Percentiles rank a stretch among this genome's conserved stretches.
Evolutionary conservation across 2,888 invertebrate genomes (phyloP).

Genomic region (Kryphioiulus occultus): DNA sequence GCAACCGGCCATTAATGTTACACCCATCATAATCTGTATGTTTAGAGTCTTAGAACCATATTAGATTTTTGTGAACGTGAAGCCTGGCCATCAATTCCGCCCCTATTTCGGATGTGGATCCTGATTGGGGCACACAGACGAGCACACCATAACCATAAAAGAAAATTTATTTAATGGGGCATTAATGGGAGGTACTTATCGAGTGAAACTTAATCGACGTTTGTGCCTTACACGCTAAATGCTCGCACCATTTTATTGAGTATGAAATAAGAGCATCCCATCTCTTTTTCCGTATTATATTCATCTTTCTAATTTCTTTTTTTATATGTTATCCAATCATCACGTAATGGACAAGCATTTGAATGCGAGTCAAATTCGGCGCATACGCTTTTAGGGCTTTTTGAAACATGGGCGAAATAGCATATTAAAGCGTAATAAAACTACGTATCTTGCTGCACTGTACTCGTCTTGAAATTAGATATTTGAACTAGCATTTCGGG

Average conservation of each 20-base stretch:
- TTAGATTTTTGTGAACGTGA: neutral
- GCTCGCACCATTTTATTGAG: neutral
- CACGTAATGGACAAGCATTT: neutral
- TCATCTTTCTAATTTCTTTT: slow-evolving; percentile 5
- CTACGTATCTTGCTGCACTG: neutral
- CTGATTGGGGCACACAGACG: neutral
- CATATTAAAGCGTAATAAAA: neutral
- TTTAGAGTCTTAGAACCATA: neutral
- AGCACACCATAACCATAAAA: neutral
- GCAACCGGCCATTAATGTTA: neutral
- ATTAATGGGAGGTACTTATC: slow-evolving; percentile 4
- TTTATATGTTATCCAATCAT: neutral
- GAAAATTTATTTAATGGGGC: neutral
- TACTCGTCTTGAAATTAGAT: neutral
- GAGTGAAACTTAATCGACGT: slow-evolving; percentile 4
- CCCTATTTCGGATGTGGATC: neutral
- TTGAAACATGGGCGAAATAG: neutral
- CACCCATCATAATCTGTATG: neutral
- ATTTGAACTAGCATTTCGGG: no score
- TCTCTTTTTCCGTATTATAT: neutral
- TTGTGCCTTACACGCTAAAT: neutral
- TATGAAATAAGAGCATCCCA: neutral
- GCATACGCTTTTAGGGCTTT: neutral
- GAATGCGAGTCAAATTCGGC: neutral
- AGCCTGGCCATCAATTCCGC: neutral